Conservation (phyloP, 2,113 vertebrate species). For the Dipodomys ordii region DNA sequence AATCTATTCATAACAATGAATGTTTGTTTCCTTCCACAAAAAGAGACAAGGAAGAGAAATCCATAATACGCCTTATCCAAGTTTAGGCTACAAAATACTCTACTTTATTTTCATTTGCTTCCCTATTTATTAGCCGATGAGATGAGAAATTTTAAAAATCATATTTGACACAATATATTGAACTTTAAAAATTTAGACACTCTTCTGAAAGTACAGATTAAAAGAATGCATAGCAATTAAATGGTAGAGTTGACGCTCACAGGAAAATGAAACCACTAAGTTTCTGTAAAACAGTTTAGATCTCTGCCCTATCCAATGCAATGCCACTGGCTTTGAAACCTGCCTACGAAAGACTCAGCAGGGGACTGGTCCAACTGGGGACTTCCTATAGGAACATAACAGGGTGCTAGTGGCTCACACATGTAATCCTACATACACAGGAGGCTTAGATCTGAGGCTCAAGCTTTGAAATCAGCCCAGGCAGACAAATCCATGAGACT, state of each 20-base stretch:
- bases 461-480: too few relatives aligned
- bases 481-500: too few relatives aligned
- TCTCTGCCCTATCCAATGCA: background rate
- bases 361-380: background rate
- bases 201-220: constrained; percentile 6
- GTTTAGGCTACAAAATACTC: background rate
- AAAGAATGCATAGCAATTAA: background rate
- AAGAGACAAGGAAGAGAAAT: constrained; percentile 15
- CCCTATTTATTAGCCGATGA: background rate
- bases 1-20: background rate
- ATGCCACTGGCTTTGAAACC: background rate
- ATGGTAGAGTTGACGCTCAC: background rate
- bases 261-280: background rate
- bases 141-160: background rate
- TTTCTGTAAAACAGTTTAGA: background rate
- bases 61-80: background rate
- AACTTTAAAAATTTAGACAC: constrained; percentile 29
- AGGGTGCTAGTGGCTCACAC: too few relatives aligned
- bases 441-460: too few relatives aligned
- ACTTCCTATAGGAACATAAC: background rate
- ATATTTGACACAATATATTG: background rate
- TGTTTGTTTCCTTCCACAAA: background rate
- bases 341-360: background rate
- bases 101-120: background rate
- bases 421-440: too few relatives aligned